Evolutionary conservation across 2,888 invertebrate species (phyloP), one percentile per base, ranked within the genome.

Genomic region (Lochmaea capreae): DNA sequence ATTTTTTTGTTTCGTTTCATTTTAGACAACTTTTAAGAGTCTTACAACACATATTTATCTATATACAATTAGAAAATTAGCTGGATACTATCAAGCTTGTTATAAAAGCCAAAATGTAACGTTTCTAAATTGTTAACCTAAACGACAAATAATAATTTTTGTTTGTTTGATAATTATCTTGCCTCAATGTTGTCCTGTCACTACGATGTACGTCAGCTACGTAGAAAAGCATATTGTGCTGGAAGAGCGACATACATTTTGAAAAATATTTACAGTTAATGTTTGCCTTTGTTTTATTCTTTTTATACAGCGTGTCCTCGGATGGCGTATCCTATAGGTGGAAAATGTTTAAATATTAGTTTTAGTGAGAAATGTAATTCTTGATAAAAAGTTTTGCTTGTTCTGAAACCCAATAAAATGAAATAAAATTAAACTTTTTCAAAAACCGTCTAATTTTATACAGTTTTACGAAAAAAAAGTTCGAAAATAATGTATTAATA

Each of bases 171-270:
- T n/a, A n/a, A 6, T 4, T 14, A 9, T 91, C 93, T 93, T 93
- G 93, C 93, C 93, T 93, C 91, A 93, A 90, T 89, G 92, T 92
- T 88, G 91, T 92, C 90, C 91, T 91, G 90, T 92, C 91, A 89
- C 90, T 91, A 89, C 65, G 57, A 16, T 65, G 22, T 46, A 65
- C 71, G 11, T 72, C 72, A 4, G 67, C 72, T 26, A 67, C 62
- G 92, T 91, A 71, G 71, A 75, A 72, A 58, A 66, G 69, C 52
- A 72, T 72, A 72, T 75, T 75, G 91, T 92, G 93, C 93, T 93
- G 93, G 88, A 93, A 93, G 91, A 91, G 92, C 90, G 90, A 90
- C 86, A 88, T 52, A 54, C 10, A 54, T 54, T 54, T 54, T 54
- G n/a, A 10, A 54, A 33, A 8, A 33, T 33, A 33, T 33, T 33